Conservation (phyloP, 2,797 vertebrate species). For the Danio tinwini region DNA sequence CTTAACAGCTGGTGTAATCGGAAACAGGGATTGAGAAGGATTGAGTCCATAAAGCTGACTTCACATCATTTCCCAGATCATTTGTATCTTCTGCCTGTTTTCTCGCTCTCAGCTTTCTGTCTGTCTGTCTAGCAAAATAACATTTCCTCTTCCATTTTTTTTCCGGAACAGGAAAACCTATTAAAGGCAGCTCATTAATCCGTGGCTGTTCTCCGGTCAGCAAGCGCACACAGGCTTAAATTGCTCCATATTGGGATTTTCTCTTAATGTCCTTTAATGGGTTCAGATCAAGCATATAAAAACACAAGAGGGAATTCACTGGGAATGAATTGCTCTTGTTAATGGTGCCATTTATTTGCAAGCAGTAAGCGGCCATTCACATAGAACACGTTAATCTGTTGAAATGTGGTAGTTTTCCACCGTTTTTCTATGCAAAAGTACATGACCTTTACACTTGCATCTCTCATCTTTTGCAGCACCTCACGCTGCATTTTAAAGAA, state of each 20-base stretch:
- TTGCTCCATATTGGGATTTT: conserved; percentile 71
- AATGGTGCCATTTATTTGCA: background rate
- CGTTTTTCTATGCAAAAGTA: too few species aligned
- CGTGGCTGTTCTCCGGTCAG: conserved; percentile 72
- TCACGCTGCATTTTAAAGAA: too few species aligned
- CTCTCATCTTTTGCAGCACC: too few species aligned
- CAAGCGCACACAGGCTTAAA: conserved; percentile 67
- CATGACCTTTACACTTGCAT: too few species aligned
- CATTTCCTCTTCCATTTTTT: background rate
- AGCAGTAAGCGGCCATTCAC: too few species aligned
- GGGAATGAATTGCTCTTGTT: background rate
- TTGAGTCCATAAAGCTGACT: conserved; percentile 1
- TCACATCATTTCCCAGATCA: background rate
- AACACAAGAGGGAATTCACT: conserved; percentile 4
- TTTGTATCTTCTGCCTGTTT: background rate
- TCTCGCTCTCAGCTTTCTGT: background rate
- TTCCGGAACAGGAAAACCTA: conserved; percentile 43
- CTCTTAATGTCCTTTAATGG: conserved; percentile 23
- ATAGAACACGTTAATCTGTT: too few species aligned
- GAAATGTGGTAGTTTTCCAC: too few species aligned
- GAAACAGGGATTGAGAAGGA: conserved; percentile 3
- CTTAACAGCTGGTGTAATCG: background rate
- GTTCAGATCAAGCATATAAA: conserved; percentile 1
- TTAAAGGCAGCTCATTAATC: conserved; percentile 77
- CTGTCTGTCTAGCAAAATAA: background rate